Evolutionary conservation across 2,888 invertebrate genomes (phyloP).

Genomic region (Dione juno): DNA sequence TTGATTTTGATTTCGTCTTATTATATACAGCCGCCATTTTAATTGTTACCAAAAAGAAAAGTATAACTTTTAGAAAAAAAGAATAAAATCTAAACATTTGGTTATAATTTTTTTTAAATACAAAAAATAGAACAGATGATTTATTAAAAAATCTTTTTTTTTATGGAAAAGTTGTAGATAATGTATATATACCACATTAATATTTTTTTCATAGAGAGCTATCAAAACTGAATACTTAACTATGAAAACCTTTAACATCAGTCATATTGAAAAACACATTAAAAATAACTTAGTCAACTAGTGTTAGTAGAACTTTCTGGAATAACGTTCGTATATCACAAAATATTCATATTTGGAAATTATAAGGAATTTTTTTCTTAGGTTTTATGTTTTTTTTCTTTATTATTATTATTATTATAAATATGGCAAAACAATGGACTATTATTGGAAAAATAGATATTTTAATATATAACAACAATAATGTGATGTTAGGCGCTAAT

Average conservation of each 20-base stretch:
- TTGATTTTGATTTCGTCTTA: conserved; percentile 37
- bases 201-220: conserved; percentile 64
- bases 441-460: conserved; percentile 42
- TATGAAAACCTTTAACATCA: conserved; percentile 50
- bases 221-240: conserved; percentile 52
- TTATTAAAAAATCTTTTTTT: neutral
- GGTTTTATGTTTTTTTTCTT: conserved; percentile 5
- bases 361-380: conserved; percentile 35
- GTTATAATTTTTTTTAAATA: neutral
- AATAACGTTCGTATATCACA: conserved; percentile 57
- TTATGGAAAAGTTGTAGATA: neutral
- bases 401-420: conserved; percentile 28
- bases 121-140: neutral
- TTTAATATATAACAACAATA: conserved; percentile 25
- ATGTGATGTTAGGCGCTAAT: conserved; percentile 25
- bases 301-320: conserved; percentile 48
- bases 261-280: conserved; percentile 53
- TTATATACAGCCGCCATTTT: conserved; percentile 13
- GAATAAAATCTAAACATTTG: conserved; percentile 3
- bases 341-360: conserved; percentile 44
- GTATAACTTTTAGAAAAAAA: neutral
- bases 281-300: conserved; percentile 51
- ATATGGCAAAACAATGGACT: conserved; percentile 35
- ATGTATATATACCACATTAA: neutral
- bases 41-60: conserved; percentile 1